Conservation (phyloP, 2,888 invertebrate species). For the Eudasyphora cyanicolor region DNA sequence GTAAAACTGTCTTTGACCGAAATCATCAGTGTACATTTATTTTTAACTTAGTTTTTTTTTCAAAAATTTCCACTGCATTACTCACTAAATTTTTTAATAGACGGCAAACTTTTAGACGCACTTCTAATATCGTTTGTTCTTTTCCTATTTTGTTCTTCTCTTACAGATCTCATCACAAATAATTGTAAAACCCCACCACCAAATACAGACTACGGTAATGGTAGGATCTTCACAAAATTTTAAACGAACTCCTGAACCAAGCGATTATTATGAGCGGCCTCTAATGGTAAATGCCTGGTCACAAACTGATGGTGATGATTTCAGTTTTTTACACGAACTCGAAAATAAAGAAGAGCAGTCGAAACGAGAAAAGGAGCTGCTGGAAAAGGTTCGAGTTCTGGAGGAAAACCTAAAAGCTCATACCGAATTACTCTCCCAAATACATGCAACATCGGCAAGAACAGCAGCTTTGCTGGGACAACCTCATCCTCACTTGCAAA, state of each 20-base stretch:
- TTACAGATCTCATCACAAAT: conserved; percentile 7
- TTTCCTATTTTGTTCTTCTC: not conserved
- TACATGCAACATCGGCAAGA: conserved; percentile 66
- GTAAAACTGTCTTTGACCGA: too few species aligned
- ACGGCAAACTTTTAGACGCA: not conserved
- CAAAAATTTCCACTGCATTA: too few species aligned
- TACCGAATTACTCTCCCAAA: conserved; percentile 71
- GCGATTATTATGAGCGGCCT: conserved; percentile 50
- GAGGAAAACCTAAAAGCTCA: conserved; percentile 71
- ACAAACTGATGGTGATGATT: conserved; percentile 72
- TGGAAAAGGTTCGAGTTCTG: conserved; percentile 70
- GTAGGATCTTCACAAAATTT: conserved; percentile 42
- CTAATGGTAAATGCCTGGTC: conserved; percentile 73
- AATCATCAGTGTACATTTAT: too few species aligned
- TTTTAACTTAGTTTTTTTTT: too few species aligned
- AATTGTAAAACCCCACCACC: not conserved
- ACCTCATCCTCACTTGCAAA: not conserved
- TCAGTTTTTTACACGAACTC: conserved; percentile 67
- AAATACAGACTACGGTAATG: not conserved
- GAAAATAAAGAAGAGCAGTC: conserved; percentile 64
- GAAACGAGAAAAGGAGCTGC: conserved; percentile 66
- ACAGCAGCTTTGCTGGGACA: conserved; percentile 43
- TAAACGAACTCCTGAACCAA: conserved; percentile 32
- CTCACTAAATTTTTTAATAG: too few species aligned
- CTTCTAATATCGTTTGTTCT: not conserved